Evolutionary conservation across 2,888 invertebrate species (phyloP), one percentile per base, ranked within the genome.

Genomic region (Catocala fraxini): DNA sequence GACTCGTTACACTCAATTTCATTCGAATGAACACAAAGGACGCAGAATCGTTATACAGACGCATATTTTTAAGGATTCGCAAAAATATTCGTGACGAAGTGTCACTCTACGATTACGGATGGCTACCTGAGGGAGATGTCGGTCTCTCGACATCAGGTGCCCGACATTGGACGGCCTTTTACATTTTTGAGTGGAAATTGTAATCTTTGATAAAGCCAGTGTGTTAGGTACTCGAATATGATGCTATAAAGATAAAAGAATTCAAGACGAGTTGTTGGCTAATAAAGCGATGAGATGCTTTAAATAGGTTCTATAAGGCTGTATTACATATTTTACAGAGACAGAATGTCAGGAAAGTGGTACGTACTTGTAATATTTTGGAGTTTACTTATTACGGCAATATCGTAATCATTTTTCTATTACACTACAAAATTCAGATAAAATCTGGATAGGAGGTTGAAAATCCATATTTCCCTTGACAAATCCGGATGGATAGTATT

Each of bases 61-160:
- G 48, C 25, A 48, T n/a, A 48, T 48, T 34, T 15, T 46, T 7
- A 15, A 46, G 51, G 35, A 12, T 12, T 49, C 34, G 34, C 56
- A 46, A 25, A 68, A 56, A 67, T 49, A 51, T 49, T 33, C 53
- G 25, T 42, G 56, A 4, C 15, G 7, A 49, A 69, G 60, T 73
- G 56, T 59, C 59, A 59, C 59, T 66, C 53, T 13, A 60, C 56
- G 64, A 68, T 68, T 71, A 68, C 58, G 59, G 58, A 59, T 45
- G 56, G 52, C 48, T 55, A 45, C 58, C 52, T 65, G 47, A 11
- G 59, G 55, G 25, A 25, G 25, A 25, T 25, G 25, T 25, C 25
- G 57, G 51, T 48, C 45, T 56, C 71, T 71, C 39, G 55, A 66
- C 51, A 61, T 59, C 73, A 68, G 68, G 68, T 68, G 71, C 57